These are phyloP conservation scores for Capreolus pygargus DNA, from an alignment of 2,113 vertebrate genomes.

Conservation along the genomic window DNA sequence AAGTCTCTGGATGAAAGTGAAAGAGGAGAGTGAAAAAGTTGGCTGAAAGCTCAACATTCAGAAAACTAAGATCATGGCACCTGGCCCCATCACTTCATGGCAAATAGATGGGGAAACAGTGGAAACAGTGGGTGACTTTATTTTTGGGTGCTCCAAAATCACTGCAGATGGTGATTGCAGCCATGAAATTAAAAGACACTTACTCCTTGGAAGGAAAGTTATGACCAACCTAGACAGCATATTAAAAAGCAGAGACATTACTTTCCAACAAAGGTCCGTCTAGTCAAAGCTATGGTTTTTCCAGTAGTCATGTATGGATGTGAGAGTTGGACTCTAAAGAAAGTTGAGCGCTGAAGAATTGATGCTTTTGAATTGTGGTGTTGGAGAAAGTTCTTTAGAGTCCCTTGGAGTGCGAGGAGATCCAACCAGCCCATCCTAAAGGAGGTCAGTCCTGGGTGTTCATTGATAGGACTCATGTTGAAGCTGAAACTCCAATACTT, in stretches of 20 bases:
- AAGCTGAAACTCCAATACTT: background rate
- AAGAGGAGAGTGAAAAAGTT: background rate
- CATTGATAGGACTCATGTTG: background rate
- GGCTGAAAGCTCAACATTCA: background rate
- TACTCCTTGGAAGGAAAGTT: background rate
- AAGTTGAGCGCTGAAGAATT: accelerated
- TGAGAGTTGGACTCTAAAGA: background rate
- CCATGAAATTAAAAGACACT: background rate
- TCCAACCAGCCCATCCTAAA: background rate
- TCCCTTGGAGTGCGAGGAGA: background rate
- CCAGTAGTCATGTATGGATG: background rate
- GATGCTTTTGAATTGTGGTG: background rate
- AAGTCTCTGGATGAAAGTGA: background rate
- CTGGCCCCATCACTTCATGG: background rate
- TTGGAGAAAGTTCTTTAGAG: background rate
- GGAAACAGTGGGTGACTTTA: background rate
- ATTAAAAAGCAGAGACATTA: background rate
- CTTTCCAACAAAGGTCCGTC: background rate
- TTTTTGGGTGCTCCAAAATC: background rate
- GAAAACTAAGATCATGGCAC: background rate
- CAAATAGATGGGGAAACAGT: background rate
- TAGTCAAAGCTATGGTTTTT: background rate
- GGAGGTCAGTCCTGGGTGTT: background rate
- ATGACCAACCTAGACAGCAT: background rate
- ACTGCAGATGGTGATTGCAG: background rate